Evolutionary conservation across 2,113 vertebrate species (phyloP), one percentile per base, ranked within the genome.

Genomic region (Pseudopipra pipra): DNA sequence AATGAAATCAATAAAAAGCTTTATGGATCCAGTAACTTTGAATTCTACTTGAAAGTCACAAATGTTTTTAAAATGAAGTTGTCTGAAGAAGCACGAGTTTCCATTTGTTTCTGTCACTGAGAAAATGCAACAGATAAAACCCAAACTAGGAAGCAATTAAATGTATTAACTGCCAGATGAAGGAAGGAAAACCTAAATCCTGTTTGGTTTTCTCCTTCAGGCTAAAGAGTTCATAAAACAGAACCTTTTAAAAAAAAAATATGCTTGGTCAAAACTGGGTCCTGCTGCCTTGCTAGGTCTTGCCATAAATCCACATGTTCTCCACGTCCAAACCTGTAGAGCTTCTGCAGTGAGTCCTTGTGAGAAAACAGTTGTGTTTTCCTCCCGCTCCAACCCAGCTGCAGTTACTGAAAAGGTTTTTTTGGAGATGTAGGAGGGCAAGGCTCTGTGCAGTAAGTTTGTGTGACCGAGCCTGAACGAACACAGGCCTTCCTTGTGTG

Each of bases 61-160:
- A 44, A 12, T 49, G 41, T 62, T 94, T 95, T 63, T 43, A 30
- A 62, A 79, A 52, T 24, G 35, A 59, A 43, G 33, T 88, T 73
- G 51, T 51, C 33, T 85, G 2, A 2, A 71, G 47, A 41, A 95
- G 72, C 2, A 1, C 92, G 87, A 70, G 51, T 75, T 78, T 67
- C 85, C 72, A 83, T 96, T 88, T 66, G 23, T 74, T 89, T 89
- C 71, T 90, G 21, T 91, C 85, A 21, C 67, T 81, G 62, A 63
- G 82, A 92, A 94, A 93, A 93, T 46, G 52, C 47, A 80, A 72
- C 61, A 77, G 74, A 67, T 33, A 33, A 82, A 87, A 66, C 89
- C 46, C 74, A 82, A 90, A 76, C 8, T n/a, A 51, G 73, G 66
- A 90, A 54, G 31, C 86, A 95, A 88, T 95, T 94, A 66, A 89